Conservation (phyloP, 2,888 invertebrate species). For the Andrena camellia region DNA sequence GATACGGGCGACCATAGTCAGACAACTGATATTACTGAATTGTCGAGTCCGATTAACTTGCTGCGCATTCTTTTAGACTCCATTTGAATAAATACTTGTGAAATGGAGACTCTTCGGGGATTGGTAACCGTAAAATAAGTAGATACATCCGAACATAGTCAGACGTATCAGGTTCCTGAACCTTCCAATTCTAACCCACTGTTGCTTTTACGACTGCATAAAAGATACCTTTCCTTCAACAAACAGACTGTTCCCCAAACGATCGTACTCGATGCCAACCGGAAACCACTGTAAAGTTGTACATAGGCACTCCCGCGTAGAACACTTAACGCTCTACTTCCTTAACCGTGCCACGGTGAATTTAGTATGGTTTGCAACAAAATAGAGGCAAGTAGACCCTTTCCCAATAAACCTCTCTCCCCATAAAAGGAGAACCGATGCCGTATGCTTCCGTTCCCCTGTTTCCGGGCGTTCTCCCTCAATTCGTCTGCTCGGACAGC, state of each 20-base stretch:
- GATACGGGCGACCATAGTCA: not conserved
- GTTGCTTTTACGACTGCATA: not conserved
- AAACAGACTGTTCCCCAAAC: not conserved
- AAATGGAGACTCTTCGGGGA: too few relatives aligned
- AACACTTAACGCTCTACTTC: not conserved
- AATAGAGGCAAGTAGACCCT: not conserved
- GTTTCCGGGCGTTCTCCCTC: not conserved
- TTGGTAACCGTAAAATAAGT: not conserved
- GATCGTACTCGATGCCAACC: not conserved
- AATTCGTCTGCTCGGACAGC: not conserved
- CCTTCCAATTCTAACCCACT: too few relatives aligned
- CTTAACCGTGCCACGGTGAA: not conserved
- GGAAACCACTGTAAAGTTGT: not conserved
- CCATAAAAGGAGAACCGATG: not conserved
- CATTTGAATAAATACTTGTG: too few relatives aligned
- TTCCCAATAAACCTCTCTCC: conserved; percentile 1
- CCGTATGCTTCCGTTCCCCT: not conserved
- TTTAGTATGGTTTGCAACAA: not conserved
- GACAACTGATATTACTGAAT: not conserved
- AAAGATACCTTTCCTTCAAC: not conserved
- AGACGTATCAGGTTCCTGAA: not conserved
- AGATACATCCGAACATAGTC: not conserved
- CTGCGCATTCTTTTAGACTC: too few relatives aligned
- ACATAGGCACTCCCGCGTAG: not conserved
- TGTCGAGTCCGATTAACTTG: not conserved